Evolutionary conservation across 2,113 vertebrate species (phyloP).

Genomic region (Urocynchramus pylzowi): DNA sequence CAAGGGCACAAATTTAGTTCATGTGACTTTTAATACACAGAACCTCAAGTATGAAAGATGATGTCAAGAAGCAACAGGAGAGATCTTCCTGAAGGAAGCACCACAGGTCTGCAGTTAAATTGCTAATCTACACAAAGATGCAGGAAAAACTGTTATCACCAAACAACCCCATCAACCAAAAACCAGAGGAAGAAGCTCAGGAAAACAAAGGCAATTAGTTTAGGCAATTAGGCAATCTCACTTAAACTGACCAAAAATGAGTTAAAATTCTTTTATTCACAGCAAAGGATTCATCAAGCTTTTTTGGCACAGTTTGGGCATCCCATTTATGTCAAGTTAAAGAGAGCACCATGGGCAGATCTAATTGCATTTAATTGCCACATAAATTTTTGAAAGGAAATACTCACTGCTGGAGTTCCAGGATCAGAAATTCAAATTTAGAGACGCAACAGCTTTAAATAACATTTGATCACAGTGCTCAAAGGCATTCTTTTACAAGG

Average conservation of each 20-base stretch:
- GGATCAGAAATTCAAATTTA: not conserved
- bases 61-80: not conserved
- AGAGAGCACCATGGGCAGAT: not conserved
- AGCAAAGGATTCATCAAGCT: not conserved
- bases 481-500: not conserved
- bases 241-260: not conserved
- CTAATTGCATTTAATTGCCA: slow-evolving; percentile 27
- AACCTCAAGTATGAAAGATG: not conserved
- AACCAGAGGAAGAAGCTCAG: not conserved
- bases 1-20: not conserved
- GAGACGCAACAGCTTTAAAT: not conserved
- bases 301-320: not conserved
- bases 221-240: not conserved
- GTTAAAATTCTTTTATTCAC: not conserved
- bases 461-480: not conserved
- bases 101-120: not conserved
- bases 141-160: not conserved
- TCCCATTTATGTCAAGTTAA: not conserved
- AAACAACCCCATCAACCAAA: not conserved
- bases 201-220: not conserved
- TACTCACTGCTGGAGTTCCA: not conserved
- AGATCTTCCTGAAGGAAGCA: not conserved
- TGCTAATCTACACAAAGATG: not conserved
- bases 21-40: not conserved
- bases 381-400: slow-evolving; percentile 25